Evolutionary conservation across 2,888 invertebrate genomes (phyloP), one percentile per base, ranked within the genome.

Genomic region (Carcina quercana): DNA sequence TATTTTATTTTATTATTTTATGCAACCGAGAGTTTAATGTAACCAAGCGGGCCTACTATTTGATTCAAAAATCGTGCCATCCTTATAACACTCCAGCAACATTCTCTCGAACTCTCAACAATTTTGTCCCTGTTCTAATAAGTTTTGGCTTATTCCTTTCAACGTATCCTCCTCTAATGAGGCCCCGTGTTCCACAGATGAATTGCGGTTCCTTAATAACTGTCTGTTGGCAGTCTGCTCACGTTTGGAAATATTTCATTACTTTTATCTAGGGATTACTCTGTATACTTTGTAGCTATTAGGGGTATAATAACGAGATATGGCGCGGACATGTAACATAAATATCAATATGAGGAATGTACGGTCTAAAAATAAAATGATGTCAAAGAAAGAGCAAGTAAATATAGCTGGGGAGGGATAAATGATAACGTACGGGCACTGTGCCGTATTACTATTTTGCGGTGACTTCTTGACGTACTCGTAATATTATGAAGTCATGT

Each of bases 101-200:
- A n/a, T n/a, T n/a, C n/a, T n/a, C n/a, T n/a, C n/a, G n/a, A n/a
- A n/a, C n/a, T n/a, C n/a, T n/a, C n/a, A n/a, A n/a, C n/a, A n/a
- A n/a, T n/a, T n/a, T n/a, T n/a, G n/a, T n/a, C n/a, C n/a, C 43
- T 50, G 43, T 37, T 45, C 35, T 48, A 38, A 53, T 62, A 60
- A 63, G 59, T 57, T 60, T 51, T 43, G 38, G 44, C 40, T 44
- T 50, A 56, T 57, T 50, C 45, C 45, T 48, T 45, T 47, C 42
- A 35, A 42, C 35, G 32, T 40, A 47, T 38, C 34, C 39, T 28
- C 28, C 20, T 28, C 30, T 44, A 41, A 38, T 40, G 32, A 42
- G 34, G 32, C 22, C 21, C 15, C 20, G 24, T 38, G 15, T 29
- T 27, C 24, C 17, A 12, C 30, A 33, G 28, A 33, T 35, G 38